Percentiles rank a stretch among this genome's conserved stretches.
Conservation (phyloP, 2,888 invertebrate species). For the Agrilus cyanescens region DNA sequence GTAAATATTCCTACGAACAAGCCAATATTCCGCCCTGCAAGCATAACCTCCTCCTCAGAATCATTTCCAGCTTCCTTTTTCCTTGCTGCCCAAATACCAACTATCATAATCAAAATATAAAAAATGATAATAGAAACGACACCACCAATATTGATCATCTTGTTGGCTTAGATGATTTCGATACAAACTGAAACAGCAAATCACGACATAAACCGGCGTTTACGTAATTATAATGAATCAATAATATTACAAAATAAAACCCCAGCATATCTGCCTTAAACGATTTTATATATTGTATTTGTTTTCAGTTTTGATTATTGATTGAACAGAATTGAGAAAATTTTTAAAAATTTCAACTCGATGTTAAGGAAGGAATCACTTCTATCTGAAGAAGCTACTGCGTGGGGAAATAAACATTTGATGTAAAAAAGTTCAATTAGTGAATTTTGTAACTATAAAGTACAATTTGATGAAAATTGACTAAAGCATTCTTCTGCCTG, state of each 20-base stretch:
- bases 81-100: conserved; percentile 95
- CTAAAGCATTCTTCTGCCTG: conserved; percentile 1
- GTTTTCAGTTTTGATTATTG: no score
- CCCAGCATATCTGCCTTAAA: no score
- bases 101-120: conserved; percentile 87
- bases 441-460: no score
- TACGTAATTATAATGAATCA: no score
- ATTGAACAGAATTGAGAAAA: no score
- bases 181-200: conserved; percentile 8
- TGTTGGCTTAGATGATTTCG: conserved; percentile 21
- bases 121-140: conserved; percentile 91
- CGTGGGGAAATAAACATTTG: no score
- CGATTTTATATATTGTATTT: no score
- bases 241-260: background rate
- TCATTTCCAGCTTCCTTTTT: conserved; percentile 83
- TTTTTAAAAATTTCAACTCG: no score
- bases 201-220: background rate
- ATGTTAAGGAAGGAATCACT: no score
- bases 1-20: conserved; percentile 97
- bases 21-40: conserved; percentile 95
- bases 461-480: background rate
- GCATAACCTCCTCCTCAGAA: conserved; percentile 95
- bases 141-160: conserved; percentile 86
- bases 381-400: no score
- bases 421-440: no score